A percentile compares a stretch with the other conserved stretches of the same genome.
Evolutionary conservation across 53 echinoderm and acorn worm species (phyloP).

Genomic region (Apostichopus leukothele): DNA sequence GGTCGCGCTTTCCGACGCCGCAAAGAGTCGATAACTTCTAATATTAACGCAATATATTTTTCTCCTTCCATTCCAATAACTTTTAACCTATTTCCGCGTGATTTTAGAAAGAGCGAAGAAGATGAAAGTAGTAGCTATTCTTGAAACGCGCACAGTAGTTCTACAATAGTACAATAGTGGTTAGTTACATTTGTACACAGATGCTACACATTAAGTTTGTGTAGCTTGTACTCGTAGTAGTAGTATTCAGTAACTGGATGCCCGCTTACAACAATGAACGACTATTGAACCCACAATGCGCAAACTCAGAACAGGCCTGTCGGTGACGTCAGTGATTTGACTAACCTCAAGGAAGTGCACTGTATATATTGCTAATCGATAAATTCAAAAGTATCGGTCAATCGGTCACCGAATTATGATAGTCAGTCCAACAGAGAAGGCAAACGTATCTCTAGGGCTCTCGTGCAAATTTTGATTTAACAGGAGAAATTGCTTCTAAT

Average conservation of each 20-base stretch:
- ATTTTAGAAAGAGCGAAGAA: neutral
- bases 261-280: slow-evolving; percentile 28
- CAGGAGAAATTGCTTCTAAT: too few species aligned
- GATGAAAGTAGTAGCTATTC: neutral
- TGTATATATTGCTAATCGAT: neutral
- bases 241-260: neutral
- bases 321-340: slow-evolving; percentile 14
- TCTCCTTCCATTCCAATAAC: slow-evolving; percentile 64
- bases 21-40: slow-evolving; percentile 88
- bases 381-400: neutral
- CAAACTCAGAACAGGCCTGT: slow-evolving; percentile 29
- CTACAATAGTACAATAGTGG: neutral
- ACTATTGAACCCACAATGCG: neutral
- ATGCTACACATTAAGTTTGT: slow-evolving; percentile 1
- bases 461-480: too few species aligned
- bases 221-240: neutral
- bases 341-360: neutral
- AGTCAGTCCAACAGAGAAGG: too few species aligned
- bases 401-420: too few species aligned
- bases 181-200: neutral
- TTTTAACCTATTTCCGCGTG: neutral
- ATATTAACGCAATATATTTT: slow-evolving; percentile 68
- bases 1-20: slow-evolving; percentile 93
- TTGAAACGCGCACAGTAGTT: neutral
- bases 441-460: too few species aligned